A percentile compares a stretch with the other conserved stretches of the same genome.
phyloP scores from a whole-genome alignment of 64 coral and sea anemone species.

The Exaiptasia diaphana region DNA sequence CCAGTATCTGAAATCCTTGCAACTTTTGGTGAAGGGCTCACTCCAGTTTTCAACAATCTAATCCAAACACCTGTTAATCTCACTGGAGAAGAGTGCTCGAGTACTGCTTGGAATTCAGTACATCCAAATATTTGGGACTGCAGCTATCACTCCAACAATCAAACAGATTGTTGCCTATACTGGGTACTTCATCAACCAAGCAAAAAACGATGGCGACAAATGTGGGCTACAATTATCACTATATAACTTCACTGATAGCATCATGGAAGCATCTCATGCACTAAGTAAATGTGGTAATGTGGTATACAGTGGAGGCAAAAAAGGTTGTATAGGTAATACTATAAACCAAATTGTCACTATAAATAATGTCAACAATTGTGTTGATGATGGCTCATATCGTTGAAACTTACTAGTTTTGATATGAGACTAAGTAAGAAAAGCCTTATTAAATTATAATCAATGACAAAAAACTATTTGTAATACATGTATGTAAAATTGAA shows the following conservation, averaged over 20 bases:
- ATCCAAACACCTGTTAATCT: conserved; percentile 16
- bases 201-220: conserved; percentile 1
- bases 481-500: too few relatives aligned
- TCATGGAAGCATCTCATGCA: conserved; percentile 48
- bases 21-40: conserved; percentile 12
- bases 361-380: too few relatives aligned
- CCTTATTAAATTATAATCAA: too few relatives aligned
- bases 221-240: conserved; percentile 26
- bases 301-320: conserved; percentile 7
- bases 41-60: conserved; percentile 21
- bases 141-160: conserved; percentile 9
- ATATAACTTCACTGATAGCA: conserved; percentile 15
- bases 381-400: too few relatives aligned
- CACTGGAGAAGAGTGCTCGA: conserved; percentile 1
- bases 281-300: neutral
- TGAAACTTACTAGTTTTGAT: too few relatives aligned
- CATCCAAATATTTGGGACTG: neutral
- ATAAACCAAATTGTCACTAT: too few relatives aligned
- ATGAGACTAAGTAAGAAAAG: too few relatives aligned
- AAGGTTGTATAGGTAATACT: neutral
- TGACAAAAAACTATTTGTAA: too few relatives aligned
- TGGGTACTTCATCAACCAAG: conserved; percentile 39
- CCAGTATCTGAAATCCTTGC: conserved; percentile 13
- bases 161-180: conserved; percentile 43
- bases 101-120: neutral